Evolutionary conservation across 2,113 vertebrate genomes (phyloP), one percentile per base, ranked within the genome.

Genomic region (Mustelus asterias): DNA sequence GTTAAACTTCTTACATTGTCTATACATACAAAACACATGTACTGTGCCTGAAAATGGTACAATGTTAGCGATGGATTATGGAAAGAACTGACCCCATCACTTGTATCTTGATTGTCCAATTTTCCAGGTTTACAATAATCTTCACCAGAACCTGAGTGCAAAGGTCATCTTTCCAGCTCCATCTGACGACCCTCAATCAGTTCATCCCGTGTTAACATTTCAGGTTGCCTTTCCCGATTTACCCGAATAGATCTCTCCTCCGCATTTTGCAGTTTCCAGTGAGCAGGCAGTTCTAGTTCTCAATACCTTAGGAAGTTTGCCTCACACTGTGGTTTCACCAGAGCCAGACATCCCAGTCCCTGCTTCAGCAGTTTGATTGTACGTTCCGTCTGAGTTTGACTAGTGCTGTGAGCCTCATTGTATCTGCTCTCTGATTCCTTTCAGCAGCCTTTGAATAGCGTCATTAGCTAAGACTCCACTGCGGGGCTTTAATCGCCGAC

Each of bases 301-400:
- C 9, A 18, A 22, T 37, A 37, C 60, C 60, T 22, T 9, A 7
- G 14, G 37, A 76, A 76, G 16, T 6, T n/a, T 44, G 37, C 3
- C 20, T n/a, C 0, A 60, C 22, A 20, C 6, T 6, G 9, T 3
- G 7, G n/a, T 0, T 3, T 18, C 33, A 0, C 4, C 89, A 11
- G 22, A 9, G 24, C 89, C 60, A 93, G 89, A 22, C 89, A 5
- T 37, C 33, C 20, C 33, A n/a, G 1, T 22, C 18, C 37, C 33
- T 67, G 60, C 18, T 37, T 92, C 6, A n/a, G 33, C n/a, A 18
- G 89, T 16, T 93, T 14, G 6, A 37, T 65, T 93, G 33, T 37
- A 65, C 2, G 14, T 67, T 65, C 60, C n/a, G 0, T 65, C 33
- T 37, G 58, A 63, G 16, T 37, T 37, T 18, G 89, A 93, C 16